Conservation (phyloP, 2,888 invertebrate species). For the Platycheirus rosarum region DNA sequence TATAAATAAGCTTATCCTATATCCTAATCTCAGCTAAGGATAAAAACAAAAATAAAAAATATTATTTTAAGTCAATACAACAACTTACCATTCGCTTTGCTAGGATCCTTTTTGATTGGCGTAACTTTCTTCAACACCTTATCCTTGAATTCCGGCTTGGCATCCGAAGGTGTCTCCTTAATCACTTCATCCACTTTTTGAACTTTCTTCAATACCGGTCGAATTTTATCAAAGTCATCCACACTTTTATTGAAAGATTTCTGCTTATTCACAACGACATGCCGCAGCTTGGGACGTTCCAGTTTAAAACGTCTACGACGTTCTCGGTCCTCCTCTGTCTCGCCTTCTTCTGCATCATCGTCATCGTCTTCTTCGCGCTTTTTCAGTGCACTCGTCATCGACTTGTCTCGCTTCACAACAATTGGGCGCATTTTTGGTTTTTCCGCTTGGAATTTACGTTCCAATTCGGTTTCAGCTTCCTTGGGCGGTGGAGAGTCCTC, state of each 20-base stretch:
- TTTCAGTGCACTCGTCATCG: conserved; percentile 78
- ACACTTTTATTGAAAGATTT: conserved; percentile 80
- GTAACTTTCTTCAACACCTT: conserved; percentile 81
- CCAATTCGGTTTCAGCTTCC: conserved; percentile 80
- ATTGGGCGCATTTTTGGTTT: conserved; percentile 81
- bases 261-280: conserved; percentile 81
- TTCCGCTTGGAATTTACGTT: conserved; percentile 81
- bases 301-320: conserved; percentile 80
- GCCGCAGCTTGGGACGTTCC: conserved; percentile 81
- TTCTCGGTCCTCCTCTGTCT: conserved; percentile 81
- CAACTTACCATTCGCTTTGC: conserved; percentile 80
- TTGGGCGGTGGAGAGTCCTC: conserved; percentile 76
- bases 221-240: conserved; percentile 80
- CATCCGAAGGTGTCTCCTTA: conserved; percentile 80
- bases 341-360: conserved; percentile 79
- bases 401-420: conserved; percentile 80
- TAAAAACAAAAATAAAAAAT: too few species aligned
- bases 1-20: too few species aligned
- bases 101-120: conserved; percentile 80
- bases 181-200: conserved; percentile 81
- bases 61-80: neutral
- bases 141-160: conserved; percentile 81
- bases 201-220: conserved; percentile 81
- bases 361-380: conserved; percentile 79
- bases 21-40: too few species aligned